These are phyloP conservation scores for Thaumatotibia leucotreta DNA, from an alignment of 1,140 invertebrate species.

Conservation along the genomic window DNA sequence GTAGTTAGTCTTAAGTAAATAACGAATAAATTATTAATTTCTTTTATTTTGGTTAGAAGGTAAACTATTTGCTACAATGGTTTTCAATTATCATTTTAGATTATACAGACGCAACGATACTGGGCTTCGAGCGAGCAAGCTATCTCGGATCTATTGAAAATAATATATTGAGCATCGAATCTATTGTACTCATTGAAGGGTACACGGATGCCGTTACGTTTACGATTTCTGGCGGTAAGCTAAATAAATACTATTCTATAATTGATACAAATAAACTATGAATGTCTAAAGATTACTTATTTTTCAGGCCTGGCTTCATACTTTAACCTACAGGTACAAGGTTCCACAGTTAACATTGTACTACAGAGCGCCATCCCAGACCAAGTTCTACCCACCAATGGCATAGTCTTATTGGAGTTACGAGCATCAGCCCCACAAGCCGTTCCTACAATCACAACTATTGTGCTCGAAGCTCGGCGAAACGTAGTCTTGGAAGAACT, in stretches of 20 bases:
- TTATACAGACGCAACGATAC: background rate
- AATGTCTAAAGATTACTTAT: too few species aligned
- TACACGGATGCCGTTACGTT: background rate
- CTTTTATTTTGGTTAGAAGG: too few species aligned
- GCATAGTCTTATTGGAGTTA: conserved; percentile 32
- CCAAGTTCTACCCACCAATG: conserved; percentile 24
- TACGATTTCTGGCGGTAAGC: background rate
- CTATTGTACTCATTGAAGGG: background rate
- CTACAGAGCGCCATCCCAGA: conserved; percentile 20
- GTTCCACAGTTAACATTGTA: conserved; percentile 17
- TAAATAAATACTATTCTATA: background rate
- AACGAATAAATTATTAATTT: too few species aligned
- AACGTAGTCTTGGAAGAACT: background rate
- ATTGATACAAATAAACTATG: too few species aligned
- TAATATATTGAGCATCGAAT: background rate
- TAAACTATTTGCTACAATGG: too few species aligned
- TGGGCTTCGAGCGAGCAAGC: background rate
- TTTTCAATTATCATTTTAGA: conserved; percentile 3
- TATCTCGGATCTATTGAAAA: background rate
- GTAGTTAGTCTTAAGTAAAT: too few species aligned
- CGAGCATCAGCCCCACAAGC: conserved; percentile 25
- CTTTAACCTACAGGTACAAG: conserved; percentile 15
- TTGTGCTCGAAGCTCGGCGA: conserved; percentile 24
- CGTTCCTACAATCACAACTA: conserved; percentile 23
- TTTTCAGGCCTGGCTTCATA: conserved; percentile 24